phyloP scores from a whole-genome alignment of 2,113 vertebrate genomes.

The Heterochromis multidens region DNA sequence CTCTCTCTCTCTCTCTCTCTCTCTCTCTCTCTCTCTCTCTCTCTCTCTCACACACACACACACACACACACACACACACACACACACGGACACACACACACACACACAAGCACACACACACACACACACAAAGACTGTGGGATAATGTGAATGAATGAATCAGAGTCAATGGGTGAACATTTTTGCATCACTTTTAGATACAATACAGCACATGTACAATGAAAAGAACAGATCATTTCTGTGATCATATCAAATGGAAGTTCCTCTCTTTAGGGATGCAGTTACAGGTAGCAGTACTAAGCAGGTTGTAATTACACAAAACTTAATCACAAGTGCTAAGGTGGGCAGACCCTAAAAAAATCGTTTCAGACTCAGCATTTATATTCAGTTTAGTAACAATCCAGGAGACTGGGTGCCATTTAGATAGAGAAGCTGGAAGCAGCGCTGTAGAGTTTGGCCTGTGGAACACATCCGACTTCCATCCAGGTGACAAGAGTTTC shows the following conservation, averaged over 20 bases:
- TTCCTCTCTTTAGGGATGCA: background rate
- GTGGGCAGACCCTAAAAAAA: too few relatives aligned
- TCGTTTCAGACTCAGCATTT: too few relatives aligned
- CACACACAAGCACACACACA: background rate
- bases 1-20: background rate
- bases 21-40: background rate
- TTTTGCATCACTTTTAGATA: conserved; percentile 8
- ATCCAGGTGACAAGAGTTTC: too few relatives aligned
- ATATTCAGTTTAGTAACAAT: too few relatives aligned
- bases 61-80: background rate
- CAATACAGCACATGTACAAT: background rate
- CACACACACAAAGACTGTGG: background rate
- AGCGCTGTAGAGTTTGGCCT: too few relatives aligned
- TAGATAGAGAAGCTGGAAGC: too few relatives aligned
- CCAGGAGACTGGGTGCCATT: too few relatives aligned
- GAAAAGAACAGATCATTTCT: background rate
- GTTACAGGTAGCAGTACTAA: background rate
- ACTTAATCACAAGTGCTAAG: background rate
- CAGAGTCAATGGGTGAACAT: conserved; percentile 14
- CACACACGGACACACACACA: conserved; percentile 1
- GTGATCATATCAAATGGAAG: background rate
- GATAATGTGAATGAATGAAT: conserved; percentile 20
- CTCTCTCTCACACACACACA: background rate
- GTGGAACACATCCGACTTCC: too few relatives aligned
- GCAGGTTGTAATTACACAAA: background rate